Percentiles rank a stretch among this genome's conserved stretches.
These are phyloP conservation scores for Lasiurus borealis DNA, from an alignment of 2,113 vertebrate species.

Conservation along the genomic window DNA sequence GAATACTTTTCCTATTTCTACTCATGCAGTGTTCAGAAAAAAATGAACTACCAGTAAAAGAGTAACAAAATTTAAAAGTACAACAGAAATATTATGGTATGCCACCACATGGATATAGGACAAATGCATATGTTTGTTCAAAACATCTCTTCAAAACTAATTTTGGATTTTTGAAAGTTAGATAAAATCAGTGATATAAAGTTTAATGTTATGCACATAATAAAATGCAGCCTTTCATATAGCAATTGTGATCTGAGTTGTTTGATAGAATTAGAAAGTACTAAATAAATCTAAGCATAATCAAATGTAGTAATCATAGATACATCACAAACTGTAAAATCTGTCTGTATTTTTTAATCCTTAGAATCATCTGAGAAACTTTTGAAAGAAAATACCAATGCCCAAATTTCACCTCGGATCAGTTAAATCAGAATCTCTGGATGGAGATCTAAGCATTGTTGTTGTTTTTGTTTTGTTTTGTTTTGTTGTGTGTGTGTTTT, in stretches of 20 bases:
- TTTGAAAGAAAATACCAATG: background rate
- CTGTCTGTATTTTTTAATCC: background rate
- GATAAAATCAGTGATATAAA: background rate
- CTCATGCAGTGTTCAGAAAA: background rate
- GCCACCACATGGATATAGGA: background rate
- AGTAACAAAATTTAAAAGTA: background rate
- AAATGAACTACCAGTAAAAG: background rate
- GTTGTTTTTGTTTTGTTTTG: background rate
- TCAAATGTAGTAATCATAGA: background rate
- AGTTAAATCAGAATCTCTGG: slow-evolving; percentile 18
- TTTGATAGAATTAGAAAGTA: background rate
- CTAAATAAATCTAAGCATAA: background rate
- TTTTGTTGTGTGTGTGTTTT: no score
- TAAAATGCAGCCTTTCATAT: background rate
- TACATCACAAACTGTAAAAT: slow-evolving; percentile 32
- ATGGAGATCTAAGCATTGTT: background rate
- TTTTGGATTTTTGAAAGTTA: slow-evolving; percentile 20
- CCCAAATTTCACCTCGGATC: background rate
- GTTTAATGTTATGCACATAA: background rate
- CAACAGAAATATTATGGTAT: background rate
- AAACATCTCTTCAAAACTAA: slow-evolving; percentile 34
- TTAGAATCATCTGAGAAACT: background rate
- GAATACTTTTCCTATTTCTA: background rate
- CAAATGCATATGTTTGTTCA: background rate
- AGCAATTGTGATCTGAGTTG: background rate